phyloP scores from a whole-genome alignment of 2,113 vertebrate species.

The Eurypyga helias region DNA sequence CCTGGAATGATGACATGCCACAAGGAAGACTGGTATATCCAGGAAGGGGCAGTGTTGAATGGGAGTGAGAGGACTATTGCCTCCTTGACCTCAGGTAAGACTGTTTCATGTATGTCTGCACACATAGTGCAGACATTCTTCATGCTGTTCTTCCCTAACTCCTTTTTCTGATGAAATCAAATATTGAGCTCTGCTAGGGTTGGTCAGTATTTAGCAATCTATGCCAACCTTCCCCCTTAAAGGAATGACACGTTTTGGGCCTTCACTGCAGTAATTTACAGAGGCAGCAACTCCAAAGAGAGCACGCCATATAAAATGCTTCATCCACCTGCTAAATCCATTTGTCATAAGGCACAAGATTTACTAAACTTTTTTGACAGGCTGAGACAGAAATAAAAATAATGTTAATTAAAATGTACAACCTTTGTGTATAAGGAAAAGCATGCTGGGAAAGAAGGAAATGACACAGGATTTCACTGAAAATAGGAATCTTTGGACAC shows the following conservation, averaged over 20 bases:
- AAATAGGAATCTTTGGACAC: not conserved
- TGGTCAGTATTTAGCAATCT: not conserved
- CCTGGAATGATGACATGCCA: not conserved
- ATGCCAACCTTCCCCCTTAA: not conserved
- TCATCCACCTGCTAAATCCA: not conserved
- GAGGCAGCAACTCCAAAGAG: not conserved
- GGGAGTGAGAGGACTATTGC: not conserved
- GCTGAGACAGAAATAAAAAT: not conserved
- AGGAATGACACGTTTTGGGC: not conserved
- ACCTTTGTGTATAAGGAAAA: not conserved
- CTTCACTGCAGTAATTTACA: not conserved
- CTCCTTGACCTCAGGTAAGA: not conserved
- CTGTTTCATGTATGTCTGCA: not conserved
- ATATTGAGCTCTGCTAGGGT: not conserved
- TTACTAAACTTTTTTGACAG: not conserved
- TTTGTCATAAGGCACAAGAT: not conserved
- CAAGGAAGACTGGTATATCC: not conserved
- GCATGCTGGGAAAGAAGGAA: not conserved
- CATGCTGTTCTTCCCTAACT: not conserved
- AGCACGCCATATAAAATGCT: not conserved
- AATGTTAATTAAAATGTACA: not conserved
- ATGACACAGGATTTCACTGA: not conserved
- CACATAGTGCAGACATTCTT: not conserved
- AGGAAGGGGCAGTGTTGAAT: not conserved
- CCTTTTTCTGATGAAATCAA: not conserved